Conservation (phyloP, 2,113 vertebrate species). For the Hyla sarda region DNA sequence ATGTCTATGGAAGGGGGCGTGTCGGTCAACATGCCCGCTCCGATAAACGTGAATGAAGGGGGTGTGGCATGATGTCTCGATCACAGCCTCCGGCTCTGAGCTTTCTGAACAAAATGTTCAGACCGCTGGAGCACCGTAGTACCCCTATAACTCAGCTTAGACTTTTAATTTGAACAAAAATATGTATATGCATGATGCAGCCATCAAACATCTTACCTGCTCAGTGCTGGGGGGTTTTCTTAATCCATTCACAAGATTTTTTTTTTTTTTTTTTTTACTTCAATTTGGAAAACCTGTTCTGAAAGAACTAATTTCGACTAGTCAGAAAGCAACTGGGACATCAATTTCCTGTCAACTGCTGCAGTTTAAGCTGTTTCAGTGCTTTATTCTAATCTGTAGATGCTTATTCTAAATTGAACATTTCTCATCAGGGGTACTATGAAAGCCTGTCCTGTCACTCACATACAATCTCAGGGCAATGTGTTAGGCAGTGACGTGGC, state of each 20-base stretch:
- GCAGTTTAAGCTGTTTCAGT: slow-evolving; percentile 66
- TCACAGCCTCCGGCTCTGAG: no score
- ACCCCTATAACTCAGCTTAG: background rate
- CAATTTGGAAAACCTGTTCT: slow-evolving; percentile 63
- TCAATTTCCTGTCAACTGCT: slow-evolving; percentile 71
- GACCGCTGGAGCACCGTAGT: no score
- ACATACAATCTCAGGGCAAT: slow-evolving; percentile 50
- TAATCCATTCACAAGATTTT: background rate
- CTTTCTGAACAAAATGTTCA: no score
- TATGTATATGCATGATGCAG: background rate
- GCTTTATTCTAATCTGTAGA: slow-evolving; percentile 70
- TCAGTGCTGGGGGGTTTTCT: background rate
- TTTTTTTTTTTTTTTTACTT: slow-evolving; percentile 12
- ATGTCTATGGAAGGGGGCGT: no score
- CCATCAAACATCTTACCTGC: background rate
- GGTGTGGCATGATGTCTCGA: no score
- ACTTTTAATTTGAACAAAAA: background rate
- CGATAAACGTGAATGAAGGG: no score
- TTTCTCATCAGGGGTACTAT: slow-evolving; percentile 67
- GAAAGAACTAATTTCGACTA: slow-evolving; percentile 71
- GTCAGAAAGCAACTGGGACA: slow-evolving; percentile 71
- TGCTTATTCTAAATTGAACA: slow-evolving; percentile 68
- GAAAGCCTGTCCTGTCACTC: slow-evolving; percentile 65
- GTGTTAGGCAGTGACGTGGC: slow-evolving; percentile 47
- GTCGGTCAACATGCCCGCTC: no score